Evolutionary conservation across 1,140 invertebrate genomes (phyloP).

Genomic region (Carposina sasakii): DNA sequence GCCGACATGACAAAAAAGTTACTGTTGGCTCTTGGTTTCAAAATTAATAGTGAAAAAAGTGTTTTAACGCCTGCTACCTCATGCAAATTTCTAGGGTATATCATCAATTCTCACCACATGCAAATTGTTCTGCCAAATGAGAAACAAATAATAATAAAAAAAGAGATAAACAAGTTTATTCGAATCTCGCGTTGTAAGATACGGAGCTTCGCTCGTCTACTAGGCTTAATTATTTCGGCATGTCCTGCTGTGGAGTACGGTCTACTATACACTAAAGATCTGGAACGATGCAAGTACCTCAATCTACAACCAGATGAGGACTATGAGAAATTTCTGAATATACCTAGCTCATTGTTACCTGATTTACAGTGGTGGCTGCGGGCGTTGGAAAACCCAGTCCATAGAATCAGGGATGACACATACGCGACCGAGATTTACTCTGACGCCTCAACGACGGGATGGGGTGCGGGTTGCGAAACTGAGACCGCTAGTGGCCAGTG

Average conservation of each 20-base stretch:
- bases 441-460: constrained; percentile 36
- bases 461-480: constrained; percentile 23
- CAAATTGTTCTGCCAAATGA: neutral
- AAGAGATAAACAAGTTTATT: neutral
- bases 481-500: constrained; percentile 24
- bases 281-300: constrained; percentile 3
- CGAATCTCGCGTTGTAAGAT: neutral
- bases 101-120: neutral
- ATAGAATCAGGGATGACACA: neutral
- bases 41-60: constrained; percentile 9
- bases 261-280: constrained; percentile 3
- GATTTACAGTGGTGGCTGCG: neutral
- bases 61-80: neutral
- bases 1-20: neutral
- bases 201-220: constrained; percentile 2
- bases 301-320: neutral
- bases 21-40: constrained; percentile 3
- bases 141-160: neutral
- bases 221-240: constrained; percentile 5
- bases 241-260: constrained; percentile 12
- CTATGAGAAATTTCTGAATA: neutral
- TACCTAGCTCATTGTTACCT: neutral
- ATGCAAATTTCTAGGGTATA: neutral
- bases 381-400: neutral
- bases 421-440: constrained; percentile 35